Evolutionary conservation across 2,888 invertebrate genomes (phyloP), one percentile per base, ranked within the genome.

Genomic region (Nomada goodeniana): DNA sequence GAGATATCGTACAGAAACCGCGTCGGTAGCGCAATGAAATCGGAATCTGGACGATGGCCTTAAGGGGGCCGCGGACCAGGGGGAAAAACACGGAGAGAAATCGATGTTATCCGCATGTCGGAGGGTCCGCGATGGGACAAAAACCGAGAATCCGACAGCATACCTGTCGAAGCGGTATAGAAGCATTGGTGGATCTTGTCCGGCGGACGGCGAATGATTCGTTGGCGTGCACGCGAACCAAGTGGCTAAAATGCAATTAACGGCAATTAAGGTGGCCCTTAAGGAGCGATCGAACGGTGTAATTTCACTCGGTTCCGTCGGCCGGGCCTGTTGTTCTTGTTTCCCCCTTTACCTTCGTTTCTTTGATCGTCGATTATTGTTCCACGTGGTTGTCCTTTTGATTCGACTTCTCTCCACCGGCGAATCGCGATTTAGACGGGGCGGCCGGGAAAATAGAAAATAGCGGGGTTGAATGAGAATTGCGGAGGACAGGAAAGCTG

Each of bases 181-280:
- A 76, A 81, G 80, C 76, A 76, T 75, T 47, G 74, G 20, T 55
- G 63, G 71, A 81, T 76, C 73, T 64, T 36, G 29, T 53, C 73
- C 65, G 44, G 13, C 70, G 47, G 68, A 65, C 67, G 47, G 57
- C 23, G 64, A 57, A 76, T 72, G 70, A 74, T 67, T 61, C 70
- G 26, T 47, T 29, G 20, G 2, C 47, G 26, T 69, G 59, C 68
- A 53, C 52, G 52, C 13, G 76, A 64, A 61, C 77, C 86, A 83
- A 90, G 90, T 91, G 90, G 88, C 88, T 88, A 88, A 91, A 91
- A 90, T 90, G 90, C 89, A 90, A 90, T 91, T 90, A 91, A 85
- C 74, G 81, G 85, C 86, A 90, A 90, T 90, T 90, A 90, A 86
- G 82, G 60, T 57, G 84, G 78, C 80, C 83, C 86, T 89, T 75